Evolutionary conservation across 2,113 vertebrate species (phyloP).

Genomic region (Phrynocephalus versicolor): DNA sequence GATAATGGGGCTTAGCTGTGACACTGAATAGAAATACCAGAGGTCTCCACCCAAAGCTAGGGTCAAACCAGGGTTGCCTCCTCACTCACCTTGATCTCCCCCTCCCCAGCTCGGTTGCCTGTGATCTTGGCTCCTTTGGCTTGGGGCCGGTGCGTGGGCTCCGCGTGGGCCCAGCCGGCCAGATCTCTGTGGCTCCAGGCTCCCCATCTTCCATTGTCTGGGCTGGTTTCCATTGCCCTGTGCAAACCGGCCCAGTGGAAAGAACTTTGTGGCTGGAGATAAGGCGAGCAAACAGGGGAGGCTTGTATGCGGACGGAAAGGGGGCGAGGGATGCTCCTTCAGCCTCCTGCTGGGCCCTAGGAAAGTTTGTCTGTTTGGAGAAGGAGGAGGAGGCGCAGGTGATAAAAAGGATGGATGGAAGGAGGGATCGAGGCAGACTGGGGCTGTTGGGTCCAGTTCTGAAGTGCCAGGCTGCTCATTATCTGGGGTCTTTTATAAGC

Average conservation of each 20-base stretch:
- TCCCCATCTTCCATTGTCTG: background rate
- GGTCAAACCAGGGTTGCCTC: background rate
- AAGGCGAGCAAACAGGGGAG: constrained; percentile 31
- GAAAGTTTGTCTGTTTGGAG: constrained; percentile 37
- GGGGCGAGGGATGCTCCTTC: constrained; percentile 9
- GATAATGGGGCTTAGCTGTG: background rate
- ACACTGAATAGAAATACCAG: background rate
- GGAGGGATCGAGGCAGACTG: constrained; percentile 4
- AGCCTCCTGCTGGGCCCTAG: background rate
- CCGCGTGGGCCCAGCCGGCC: background rate
- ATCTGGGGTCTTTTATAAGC: constrained; percentile 21
- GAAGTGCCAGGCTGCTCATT: background rate
- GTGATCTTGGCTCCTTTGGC: background rate
- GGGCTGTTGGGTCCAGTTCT: constrained; percentile 20
- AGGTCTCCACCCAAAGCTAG: background rate
- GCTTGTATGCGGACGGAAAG: background rate
- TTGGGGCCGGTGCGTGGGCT: background rate
- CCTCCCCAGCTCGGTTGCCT: too few species aligned
- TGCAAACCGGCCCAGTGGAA: constrained; percentile 5
- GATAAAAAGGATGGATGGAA: background rate
- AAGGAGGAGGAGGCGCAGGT: background rate
- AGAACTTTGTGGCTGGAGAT: constrained; percentile 18
- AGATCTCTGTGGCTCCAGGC: background rate
- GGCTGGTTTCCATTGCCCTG: background rate
- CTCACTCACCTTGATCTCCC: background rate